Percentiles rank a stretch among this genome's conserved stretches.
Conservation (phyloP, 2,888 invertebrate genomes). For the Chrysolina haemoptera region DNA sequence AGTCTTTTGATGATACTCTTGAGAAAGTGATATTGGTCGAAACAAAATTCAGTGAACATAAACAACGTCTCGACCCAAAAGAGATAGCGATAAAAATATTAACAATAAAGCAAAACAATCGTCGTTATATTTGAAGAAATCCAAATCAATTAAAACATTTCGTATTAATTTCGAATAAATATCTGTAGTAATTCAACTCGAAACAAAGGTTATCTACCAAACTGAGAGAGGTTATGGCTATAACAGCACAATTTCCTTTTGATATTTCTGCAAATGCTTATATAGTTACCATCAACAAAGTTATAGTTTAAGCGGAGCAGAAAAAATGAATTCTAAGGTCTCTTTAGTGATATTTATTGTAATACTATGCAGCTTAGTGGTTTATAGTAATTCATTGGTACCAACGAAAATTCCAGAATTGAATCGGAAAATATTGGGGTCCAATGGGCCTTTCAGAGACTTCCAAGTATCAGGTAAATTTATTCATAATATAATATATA, state of each 20-base stretch:
- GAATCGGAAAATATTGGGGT: slow-evolving; percentile 47
- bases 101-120: neutral
- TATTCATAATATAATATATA: no score
- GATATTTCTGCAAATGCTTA: neutral
- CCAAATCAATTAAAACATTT: slow-evolving; percentile 7
- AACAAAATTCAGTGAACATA: neutral
- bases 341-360: neutral
- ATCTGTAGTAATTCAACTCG: neutral
- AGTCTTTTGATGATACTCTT: neutral
- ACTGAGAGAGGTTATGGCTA: neutral
- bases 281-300: neutral
- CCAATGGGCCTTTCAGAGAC: slow-evolving; percentile 48
- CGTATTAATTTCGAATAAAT: neutral
- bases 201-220: slow-evolving; percentile 14
- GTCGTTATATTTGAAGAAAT: slow-evolving; percentile 10
- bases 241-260: neutral
- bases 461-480: slow-evolving; percentile 45
- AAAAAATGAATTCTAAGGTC: neutral
- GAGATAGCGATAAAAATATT: neutral
- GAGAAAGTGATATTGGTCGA: neutral
- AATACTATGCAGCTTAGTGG: slow-evolving; percentile 17
- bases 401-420: slow-evolving; percentile 38
- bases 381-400: neutral
- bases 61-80: neutral
- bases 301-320: neutral